phyloP scores from a whole-genome alignment of 2,888 invertebrate genomes.

The Steinernema carpocapsae region DNA sequence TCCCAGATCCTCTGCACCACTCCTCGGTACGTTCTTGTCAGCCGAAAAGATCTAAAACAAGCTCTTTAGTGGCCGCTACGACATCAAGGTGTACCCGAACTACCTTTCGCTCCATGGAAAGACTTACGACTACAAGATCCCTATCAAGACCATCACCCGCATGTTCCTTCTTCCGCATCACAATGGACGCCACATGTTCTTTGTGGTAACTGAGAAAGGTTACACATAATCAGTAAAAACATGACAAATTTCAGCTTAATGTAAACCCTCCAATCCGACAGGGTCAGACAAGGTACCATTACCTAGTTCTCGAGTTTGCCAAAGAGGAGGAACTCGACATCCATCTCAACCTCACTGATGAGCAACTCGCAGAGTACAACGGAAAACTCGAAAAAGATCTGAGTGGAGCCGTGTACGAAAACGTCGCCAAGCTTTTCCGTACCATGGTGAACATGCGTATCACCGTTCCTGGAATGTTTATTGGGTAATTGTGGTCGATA shows the following conservation, averaged over 20 bases:
- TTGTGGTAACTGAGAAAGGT: conserved; percentile 77
- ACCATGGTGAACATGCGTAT: conserved; percentile 90
- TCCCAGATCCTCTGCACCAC: conserved; percentile 96
- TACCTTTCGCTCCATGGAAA: conserved; percentile 93
- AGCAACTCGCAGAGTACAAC: conserved; percentile 89
- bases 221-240: no score
- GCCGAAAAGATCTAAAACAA: conserved; percentile 54
- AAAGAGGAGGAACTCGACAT: conserved; percentile 91
- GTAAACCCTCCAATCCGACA: conserved; percentile 98
- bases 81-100: conserved; percentile 89
- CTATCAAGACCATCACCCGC: conserved; percentile 91
- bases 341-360: conserved; percentile 84
- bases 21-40: conserved; percentile 78
- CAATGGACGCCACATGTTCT: conserved; percentile 94
- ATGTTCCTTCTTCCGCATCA: conserved; percentile 93
- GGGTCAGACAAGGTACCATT: conserved; percentile 97
- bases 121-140: conserved; percentile 99
- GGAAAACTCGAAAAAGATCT: conserved; percentile 88
- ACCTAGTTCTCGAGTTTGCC: conserved; percentile 88
- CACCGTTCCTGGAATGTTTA: conserved; percentile 89
- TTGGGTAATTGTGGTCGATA: conserved; percentile 74
- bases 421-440: conserved; percentile 94
- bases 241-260: conserved; percentile 28
- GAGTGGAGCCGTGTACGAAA: conserved; percentile 89
- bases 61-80: conserved; percentile 85